Conservation (phyloP, 2,888 invertebrate genomes). For the Pantelozetes paolii region DNA sequence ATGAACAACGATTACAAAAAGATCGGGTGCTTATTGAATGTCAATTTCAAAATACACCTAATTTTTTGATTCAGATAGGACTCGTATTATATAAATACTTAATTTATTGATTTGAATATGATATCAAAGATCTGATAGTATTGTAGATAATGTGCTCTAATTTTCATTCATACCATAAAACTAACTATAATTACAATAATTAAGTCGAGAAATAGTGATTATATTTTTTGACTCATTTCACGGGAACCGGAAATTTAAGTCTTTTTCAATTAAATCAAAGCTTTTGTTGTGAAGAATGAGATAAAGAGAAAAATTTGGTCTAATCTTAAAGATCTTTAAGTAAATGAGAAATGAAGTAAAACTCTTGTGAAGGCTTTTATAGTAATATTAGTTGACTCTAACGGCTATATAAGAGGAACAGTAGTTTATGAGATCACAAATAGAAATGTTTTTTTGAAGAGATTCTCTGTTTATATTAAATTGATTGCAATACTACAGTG, state of each 20-base stretch:
- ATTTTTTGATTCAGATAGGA: no score
- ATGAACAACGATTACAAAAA: no score
- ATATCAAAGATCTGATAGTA: no score
- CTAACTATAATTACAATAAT: no score
- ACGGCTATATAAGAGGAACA: slow-evolving; percentile 1
- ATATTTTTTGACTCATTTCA: background rate
- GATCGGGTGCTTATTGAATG: no score
- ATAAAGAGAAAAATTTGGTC: background rate
- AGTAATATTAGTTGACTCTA: slow-evolving; percentile 27
- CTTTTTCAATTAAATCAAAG: background rate
- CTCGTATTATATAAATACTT: no score
- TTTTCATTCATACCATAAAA: no score
- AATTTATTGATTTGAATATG: no score
- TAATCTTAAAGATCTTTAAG: background rate
- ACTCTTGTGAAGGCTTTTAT: slow-evolving; percentile 25
- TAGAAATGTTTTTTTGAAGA: slow-evolving; percentile 28
- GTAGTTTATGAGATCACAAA: slow-evolving; percentile 20
- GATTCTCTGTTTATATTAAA: slow-evolving; percentile 28
- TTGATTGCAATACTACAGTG: slow-evolving; percentile 11
- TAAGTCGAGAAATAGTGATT: no score
- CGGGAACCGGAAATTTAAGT: background rate
- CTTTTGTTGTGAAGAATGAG: background rate
- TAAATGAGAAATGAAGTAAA: slow-evolving; percentile 23
- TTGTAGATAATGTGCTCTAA: no score
- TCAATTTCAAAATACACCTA: no score